Percentiles rank a stretch among this genome's conserved stretches.
Evolutionary conservation across 2,113 vertebrate species (phyloP).

Genomic region (Brienomyrus longianalis): DNA sequence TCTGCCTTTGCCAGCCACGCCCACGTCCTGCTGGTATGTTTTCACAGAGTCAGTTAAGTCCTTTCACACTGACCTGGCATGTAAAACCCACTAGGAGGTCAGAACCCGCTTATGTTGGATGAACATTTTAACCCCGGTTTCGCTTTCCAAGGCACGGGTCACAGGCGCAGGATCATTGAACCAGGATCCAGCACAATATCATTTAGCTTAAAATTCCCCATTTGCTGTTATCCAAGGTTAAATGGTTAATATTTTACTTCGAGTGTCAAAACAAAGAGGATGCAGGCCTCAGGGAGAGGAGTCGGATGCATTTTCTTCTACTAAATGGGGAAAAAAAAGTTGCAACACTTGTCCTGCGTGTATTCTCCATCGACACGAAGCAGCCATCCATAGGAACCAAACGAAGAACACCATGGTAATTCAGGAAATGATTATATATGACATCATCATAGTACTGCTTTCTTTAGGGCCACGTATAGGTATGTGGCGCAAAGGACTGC

Average conservation of each 20-base stretch:
- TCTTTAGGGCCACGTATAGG: not conserved
- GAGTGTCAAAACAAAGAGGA: not conserved
- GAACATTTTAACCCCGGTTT: not conserved
- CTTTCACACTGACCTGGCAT: not conserved
- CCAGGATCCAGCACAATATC: not conserved
- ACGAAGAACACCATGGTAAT: not conserved
- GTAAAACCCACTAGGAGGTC: not conserved
- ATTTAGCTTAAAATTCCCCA: not conserved
- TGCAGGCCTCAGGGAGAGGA: not conserved
- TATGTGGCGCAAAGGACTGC: not conserved
- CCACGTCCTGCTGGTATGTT: constrained; percentile 1
- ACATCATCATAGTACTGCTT: not conserved
- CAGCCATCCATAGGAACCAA: not conserved
- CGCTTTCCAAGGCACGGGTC: not conserved
- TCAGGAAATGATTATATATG: not conserved
- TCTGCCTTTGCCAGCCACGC: constrained; percentile 21
- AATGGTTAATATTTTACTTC: not conserved
- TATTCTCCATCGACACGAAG: not conserved
- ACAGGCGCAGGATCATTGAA: not conserved
- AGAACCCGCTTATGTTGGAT: not conserved
- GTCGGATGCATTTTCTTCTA: not conserved
- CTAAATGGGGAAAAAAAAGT: not conserved
- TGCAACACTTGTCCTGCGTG: not conserved
- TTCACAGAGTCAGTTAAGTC: constrained; percentile 16
- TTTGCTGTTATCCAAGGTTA: not conserved